Evolutionary conservation across 2,113 vertebrate genomes (phyloP).

Genomic region (Trichechus manatus): DNA sequence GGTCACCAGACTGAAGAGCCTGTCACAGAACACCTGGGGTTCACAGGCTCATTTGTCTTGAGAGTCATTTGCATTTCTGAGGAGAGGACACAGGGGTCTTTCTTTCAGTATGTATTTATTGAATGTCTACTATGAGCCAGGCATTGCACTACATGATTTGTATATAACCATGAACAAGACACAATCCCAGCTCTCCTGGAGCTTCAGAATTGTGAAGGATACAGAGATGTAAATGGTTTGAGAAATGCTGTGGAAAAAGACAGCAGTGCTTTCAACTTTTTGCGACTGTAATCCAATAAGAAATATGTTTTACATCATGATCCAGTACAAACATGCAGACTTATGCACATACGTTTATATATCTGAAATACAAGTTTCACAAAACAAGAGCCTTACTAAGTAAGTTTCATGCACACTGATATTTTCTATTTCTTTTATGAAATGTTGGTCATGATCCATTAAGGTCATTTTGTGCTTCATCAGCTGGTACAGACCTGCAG

Average conservation of each 20-base stretch:
- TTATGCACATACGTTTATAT: neutral
- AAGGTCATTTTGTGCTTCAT: constrained; percentile 24
- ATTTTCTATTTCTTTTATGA: constrained; percentile 35
- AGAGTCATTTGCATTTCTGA: constrained; percentile 18
- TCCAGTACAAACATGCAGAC: neutral
- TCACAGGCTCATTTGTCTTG: neutral
- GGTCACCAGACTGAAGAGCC: neutral
- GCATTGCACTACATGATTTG: neutral
- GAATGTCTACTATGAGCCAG: neutral
- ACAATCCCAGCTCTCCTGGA: neutral
- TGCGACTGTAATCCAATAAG: neutral
- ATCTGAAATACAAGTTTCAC: constrained; percentile 35
- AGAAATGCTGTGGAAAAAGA: neutral
- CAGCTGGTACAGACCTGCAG: neutral
- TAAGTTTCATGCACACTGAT: neutral
- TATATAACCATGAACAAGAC: neutral
- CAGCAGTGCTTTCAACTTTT: neutral
- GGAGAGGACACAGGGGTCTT: neutral
- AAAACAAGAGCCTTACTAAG: neutral
- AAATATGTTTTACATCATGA: neutral
- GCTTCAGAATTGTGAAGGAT: neutral
- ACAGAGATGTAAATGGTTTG: neutral
- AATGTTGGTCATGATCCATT: neutral
- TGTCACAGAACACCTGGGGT: neutral
- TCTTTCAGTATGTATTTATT: neutral